These are phyloP conservation scores for Sporophila hypoxantha DNA, from an alignment of 2,113 vertebrate genomes.

Conservation along the genomic window DNA sequence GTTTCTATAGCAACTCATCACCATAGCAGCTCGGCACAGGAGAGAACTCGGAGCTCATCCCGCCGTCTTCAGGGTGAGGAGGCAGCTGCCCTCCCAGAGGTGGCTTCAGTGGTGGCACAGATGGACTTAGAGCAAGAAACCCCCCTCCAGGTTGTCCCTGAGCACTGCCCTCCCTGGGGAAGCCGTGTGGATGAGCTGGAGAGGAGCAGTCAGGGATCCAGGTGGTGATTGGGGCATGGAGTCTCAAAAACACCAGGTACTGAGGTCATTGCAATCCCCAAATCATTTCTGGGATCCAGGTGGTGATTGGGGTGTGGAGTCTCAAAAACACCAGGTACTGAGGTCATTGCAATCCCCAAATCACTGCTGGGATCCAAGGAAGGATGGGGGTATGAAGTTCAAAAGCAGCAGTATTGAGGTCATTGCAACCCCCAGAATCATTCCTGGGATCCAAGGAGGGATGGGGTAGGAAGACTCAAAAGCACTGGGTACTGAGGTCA, in stretches of 20 bases:
- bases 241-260: no score
- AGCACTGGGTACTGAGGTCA: no score
- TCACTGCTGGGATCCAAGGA: not conserved
- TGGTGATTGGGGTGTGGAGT: no score
- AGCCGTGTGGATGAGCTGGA: not conserved
- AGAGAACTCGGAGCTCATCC: constrained; percentile 38
- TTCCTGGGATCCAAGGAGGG: no score
- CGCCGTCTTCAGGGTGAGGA: constrained; percentile 38
- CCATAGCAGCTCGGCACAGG: constrained; percentile 49
- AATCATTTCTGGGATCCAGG: not conserved
- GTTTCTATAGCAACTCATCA: constrained; percentile 67
- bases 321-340: not conserved
- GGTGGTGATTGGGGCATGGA: no score
- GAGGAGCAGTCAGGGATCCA: not conserved
- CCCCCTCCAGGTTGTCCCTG: not conserved
- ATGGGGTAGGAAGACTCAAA: no score
- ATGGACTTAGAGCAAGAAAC: not conserved
- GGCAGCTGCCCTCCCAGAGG: not conserved
- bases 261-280: not conserved
- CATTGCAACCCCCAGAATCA: no score
- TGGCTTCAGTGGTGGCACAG: not conserved
- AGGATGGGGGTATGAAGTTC: no score
- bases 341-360: no score
- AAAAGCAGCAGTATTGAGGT: no score
- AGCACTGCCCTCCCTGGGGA: not conserved